Evolutionary conservation across 1,140 invertebrate genomes (phyloP).

Genomic region (Trichoplusia ni): DNA sequence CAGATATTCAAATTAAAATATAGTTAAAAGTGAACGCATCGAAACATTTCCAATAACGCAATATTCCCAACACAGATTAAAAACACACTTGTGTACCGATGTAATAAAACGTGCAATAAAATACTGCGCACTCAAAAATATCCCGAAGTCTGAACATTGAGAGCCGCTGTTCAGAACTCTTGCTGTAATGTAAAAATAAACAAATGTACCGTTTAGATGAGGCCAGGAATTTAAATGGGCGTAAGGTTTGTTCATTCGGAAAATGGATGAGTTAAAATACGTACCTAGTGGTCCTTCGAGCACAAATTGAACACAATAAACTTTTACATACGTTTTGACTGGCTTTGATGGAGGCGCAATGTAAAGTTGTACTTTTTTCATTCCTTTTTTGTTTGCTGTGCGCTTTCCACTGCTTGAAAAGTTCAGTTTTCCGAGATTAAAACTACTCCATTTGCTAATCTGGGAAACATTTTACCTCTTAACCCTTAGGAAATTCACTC

Average conservation of each 20-base stretch:
- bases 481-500: no score
- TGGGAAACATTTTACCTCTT: no score
- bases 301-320: not conserved
- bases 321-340: not conserved
- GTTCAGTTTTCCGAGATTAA: no score
- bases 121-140: not conserved
- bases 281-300: not conserved
- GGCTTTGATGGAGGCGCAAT: not conserved
- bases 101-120: no score
- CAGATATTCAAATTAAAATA: no score
- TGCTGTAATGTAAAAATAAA: constrained; percentile 18
- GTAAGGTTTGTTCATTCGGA: not conserved
- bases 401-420: no score
- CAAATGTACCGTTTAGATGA: constrained; percentile 14
- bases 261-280: constrained; percentile 4
- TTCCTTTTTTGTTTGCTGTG: not conserved
- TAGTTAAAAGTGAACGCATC: no score
- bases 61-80: no score
- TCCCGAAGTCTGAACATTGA: not conserved
- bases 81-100: no score
- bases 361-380: not conserved
- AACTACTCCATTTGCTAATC: no score
- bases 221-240: constrained; percentile 10
- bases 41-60: no score
- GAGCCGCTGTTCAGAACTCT: constrained; percentile 5